Base-by-base conservation (phyloP, 2,797 vertebrate genomes). In the Poecilia gillii region DNA sequence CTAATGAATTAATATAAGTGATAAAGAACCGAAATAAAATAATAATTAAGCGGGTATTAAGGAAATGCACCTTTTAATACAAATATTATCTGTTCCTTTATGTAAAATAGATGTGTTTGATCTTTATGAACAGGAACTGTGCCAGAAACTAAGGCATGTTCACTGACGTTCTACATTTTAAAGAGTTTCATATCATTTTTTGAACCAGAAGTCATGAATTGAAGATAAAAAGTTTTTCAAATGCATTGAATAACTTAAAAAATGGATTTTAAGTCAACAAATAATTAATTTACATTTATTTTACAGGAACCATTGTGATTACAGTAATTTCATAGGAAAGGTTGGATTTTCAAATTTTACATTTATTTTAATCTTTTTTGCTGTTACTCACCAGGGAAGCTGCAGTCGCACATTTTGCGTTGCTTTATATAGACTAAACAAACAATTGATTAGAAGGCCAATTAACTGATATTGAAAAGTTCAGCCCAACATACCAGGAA, bases 391-490 rank as follows among this genome's bases (percentile, higher is more conserved):
- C 41, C 41, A 28, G 25, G 39, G 11, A 41, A 46, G 31, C 3
- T 45, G 25, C 6, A 28, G 6, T 16, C 46, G 41, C 43, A 46
- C 18, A 71, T 71, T 45, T 43, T 28, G 3, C 43, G 14, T 28
- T 8, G 1, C 14, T 39, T 62, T 14, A 3, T 49, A 64, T 46
- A 45, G 31, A 62, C 49, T 14, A 41, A 70, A 78, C 6, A 16
- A 55, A 45, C 16, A 49, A 59, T 49, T 18, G 4, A 72, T 62
- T 51, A 71, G 28, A 4, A 55, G 16, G 1, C 33, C 43, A 33
- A 74, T 39, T 46, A 79, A 62, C 23, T 46, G 72, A 72, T 75
- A 23, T 55, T 51, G 14, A 41, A 78, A 78, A 33, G 45, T 70
- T 12, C 33, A 76, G 64, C 12, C 39, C 3, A 75, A 6, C 55